Evolutionary conservation across 2,113 vertebrate species (phyloP), one percentile per base, ranked within the genome.

Genomic region (Microtus montanus): DNA sequence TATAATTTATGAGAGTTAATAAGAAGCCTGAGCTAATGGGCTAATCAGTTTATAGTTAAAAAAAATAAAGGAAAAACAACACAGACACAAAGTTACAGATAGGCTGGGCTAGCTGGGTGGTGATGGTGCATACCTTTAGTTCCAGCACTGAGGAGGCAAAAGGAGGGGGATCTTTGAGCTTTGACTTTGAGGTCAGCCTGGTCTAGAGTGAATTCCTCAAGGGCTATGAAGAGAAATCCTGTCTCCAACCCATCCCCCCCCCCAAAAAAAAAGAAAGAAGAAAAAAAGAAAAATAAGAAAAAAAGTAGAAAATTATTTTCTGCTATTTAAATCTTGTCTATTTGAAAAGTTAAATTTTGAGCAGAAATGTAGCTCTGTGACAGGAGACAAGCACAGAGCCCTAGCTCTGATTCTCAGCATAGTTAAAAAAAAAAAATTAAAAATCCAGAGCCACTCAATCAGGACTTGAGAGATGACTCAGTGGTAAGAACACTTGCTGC

Each of bases 301-400:
- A 35, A 38, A 71, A 38, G 8, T 8, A n/a, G 85, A 52, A 94
- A 92, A 66, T 71, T 68, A 33, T 78, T 64, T 83, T 47, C 77
- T 91, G 38, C 41, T 7, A 8, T 92, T 89, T 85, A 52, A 88
- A 88, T 0, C 61, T 92, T 88, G 35, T 15, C 26, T 80, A 11
- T 66, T 85, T 73, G 84, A 61, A 85, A 95, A 87, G 52, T 41
- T 80, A 92, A 68, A 92, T 44, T 20, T 49, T 5, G 84, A 20
- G 47, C 33, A 52, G 66, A 52, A 22, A 71, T 54, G 47, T 11
- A 87, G 68, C 47, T 73, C 47, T 71, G 47, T 6, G 13, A 12
- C 70, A 28, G 33, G 22, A 9, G 13, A 54, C 35, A 38, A 52
- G 7, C 33, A 49, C 68, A 87, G n/a, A 14, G 35, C 68, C 68